Conservation (phyloP, 2,797 vertebrate genomes). For the Erithacus rubecula region DNA sequence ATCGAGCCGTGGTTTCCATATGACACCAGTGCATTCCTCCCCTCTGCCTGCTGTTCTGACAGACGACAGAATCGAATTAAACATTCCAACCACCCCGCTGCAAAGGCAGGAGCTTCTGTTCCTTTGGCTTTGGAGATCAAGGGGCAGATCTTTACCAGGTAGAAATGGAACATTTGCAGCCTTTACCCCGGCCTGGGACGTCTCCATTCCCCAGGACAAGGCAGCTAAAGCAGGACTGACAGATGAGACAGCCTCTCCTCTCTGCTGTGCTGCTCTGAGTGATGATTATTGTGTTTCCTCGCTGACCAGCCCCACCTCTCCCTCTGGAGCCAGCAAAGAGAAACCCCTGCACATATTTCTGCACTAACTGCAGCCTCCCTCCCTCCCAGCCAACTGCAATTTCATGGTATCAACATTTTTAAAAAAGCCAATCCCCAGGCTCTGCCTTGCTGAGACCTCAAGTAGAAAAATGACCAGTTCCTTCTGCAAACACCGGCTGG, state of each 20-base stretch:
- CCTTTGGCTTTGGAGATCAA: conserved; percentile 41
- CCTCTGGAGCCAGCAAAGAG: neutral
- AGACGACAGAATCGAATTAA: conserved; percentile 50
- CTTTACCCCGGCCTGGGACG: neutral
- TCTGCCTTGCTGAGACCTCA: neutral
- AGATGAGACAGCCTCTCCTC: neutral
- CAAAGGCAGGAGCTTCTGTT: conserved; percentile 33
- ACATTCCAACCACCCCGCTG: conserved; percentile 18
- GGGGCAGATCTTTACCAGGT: conserved; percentile 18
- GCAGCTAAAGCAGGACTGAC: neutral
- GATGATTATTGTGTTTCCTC: neutral
- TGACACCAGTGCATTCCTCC: conserved; percentile 63
- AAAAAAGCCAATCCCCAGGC: neutral
- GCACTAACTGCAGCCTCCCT: neutral
- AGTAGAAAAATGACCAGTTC: neutral
- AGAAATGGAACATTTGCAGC: neutral
- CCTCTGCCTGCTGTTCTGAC: conserved; percentile 62
- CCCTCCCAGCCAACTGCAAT: neutral
- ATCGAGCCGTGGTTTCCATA: conserved; percentile 52
- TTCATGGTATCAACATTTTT: neutral
- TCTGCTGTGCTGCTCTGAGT: neutral
- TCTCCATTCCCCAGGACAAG: neutral
- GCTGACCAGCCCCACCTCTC: neutral
- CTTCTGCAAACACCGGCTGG: conserved; percentile 13
- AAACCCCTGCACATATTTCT: neutral